These are phyloP conservation scores for Gobiocypris rarus DNA, from an alignment of 2,113 vertebrate genomes.

Conservation along the genomic window DNA sequence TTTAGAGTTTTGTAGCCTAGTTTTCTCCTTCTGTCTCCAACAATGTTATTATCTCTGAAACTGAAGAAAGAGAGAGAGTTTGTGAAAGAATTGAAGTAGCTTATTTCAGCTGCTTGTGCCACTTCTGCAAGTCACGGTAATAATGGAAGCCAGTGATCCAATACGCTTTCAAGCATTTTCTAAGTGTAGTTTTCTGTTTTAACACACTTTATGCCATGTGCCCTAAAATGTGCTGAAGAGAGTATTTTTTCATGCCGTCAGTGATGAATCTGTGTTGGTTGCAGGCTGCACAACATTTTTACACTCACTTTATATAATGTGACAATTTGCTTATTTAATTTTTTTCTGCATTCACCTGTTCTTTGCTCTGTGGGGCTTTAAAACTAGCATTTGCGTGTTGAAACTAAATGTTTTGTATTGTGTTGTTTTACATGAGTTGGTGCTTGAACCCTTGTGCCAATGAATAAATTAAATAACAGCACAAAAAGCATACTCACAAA, in stretches of 20 bases:
- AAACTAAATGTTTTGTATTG: slow-evolving; percentile 24
- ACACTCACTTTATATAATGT: slow-evolving; percentile 39
- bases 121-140: slow-evolving; percentile 41
- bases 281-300: slow-evolving; percentile 32
- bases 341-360: slow-evolving; percentile 31
- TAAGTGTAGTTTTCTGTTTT: slow-evolving; percentile 22
- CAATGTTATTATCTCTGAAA: slow-evolving; percentile 46
- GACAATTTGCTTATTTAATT: slow-evolving; percentile 53
- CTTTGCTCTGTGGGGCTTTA: slow-evolving; percentile 7
- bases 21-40: slow-evolving; percentile 40
- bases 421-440: slow-evolving; percentile 8
- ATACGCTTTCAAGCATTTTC: slow-evolving; percentile 40
- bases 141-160: slow-evolving; percentile 43
- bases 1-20: slow-evolving; percentile 57
- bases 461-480: background rate
- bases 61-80: slow-evolving; percentile 14
- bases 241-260: slow-evolving; percentile 23
- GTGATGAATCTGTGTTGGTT: slow-evolving; percentile 37
- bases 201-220: slow-evolving; percentile 35
- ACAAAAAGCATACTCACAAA: background rate
- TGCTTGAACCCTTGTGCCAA: background rate
- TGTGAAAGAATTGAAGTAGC: slow-evolving; percentile 32
- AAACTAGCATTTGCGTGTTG: background rate
- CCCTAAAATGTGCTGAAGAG: slow-evolving; percentile 35
- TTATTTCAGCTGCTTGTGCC: slow-evolving; percentile 36